A percentile compares a stretch with the other conserved stretches of the same genome.
Conservation (phyloP, 2,113 vertebrate species). For the Microcebus murinus region DNA sequence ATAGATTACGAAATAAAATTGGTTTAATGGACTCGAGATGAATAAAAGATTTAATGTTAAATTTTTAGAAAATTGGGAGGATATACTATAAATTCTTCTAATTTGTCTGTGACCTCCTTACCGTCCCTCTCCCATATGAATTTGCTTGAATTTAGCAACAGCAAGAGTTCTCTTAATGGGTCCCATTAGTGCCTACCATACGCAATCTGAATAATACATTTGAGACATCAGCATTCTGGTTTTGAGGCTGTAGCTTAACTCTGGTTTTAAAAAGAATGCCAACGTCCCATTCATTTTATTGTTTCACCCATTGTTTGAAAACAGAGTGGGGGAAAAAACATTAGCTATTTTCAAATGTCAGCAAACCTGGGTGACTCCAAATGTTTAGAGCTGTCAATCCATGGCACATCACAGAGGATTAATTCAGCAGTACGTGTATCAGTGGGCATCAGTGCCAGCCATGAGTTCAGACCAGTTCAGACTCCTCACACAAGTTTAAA, state of each 20-base stretch:
- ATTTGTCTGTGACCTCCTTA: constrained; percentile 26
- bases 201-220: constrained; percentile 83
- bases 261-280: constrained; percentile 80
- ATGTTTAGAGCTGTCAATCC: constrained; percentile 18
- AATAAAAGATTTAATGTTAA: constrained; percentile 23
- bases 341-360: constrained; percentile 83
- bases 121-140: neutral
- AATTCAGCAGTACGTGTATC: neutral
- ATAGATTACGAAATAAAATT: constrained; percentile 40
- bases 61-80: constrained; percentile 43
- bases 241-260: constrained; percentile 85
- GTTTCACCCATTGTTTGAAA: constrained; percentile 81
- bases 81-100: constrained; percentile 11
- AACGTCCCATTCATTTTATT: constrained; percentile 83
- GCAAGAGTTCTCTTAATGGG: constrained; percentile 56
- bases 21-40: constrained; percentile 33
- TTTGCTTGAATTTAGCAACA: constrained; percentile 57
- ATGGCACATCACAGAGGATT: neutral
- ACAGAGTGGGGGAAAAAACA: constrained; percentile 76
- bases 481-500: neutral
- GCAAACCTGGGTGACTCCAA: constrained; percentile 72
- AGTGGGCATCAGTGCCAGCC: neutral
- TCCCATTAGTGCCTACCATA: constrained; percentile 71
- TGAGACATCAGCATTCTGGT: constrained; percentile 84
- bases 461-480: neutral